Conservation (phyloP, 1,140 invertebrate species). For the Helicoverpa zea region DNA sequence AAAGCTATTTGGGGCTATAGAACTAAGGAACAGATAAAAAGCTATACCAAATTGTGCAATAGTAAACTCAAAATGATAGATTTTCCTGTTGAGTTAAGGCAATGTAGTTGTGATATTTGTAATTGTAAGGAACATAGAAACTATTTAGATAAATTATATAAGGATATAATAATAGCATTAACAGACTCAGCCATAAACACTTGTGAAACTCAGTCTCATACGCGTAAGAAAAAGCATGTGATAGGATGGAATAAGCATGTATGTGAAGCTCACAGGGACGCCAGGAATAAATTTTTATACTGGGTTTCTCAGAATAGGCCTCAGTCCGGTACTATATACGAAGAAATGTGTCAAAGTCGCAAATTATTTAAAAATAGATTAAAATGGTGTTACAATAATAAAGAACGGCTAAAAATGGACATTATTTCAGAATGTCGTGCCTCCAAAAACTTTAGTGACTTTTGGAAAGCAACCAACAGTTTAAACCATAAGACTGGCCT, state of each 20-base stretch:
- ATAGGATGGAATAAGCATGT: conserved; percentile 5
- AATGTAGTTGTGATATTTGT: background rate
- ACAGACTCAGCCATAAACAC: background rate
- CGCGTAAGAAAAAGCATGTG: background rate
- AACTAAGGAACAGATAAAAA: background rate
- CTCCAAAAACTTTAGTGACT: too few species aligned
- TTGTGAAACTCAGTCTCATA: background rate
- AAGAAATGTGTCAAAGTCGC: background rate
- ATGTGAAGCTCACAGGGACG: background rate
- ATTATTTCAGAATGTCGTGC: too few species aligned
- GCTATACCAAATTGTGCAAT: background rate
- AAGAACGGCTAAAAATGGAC: too few species aligned
- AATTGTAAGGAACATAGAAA: background rate
- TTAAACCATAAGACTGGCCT: too few species aligned
- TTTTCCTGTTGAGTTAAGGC: background rate
- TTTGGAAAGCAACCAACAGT: too few species aligned
- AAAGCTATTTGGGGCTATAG: conserved; percentile 15
- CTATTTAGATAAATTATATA: background rate
- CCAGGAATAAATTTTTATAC: background rate
- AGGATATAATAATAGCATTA: background rate
- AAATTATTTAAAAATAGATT: background rate
- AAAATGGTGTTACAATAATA: background rate
- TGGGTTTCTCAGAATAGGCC: background rate
- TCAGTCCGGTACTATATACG: background rate
- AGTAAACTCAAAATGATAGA: background rate